Base-by-base conservation (phyloP, 2,888 invertebrate species). In the Pilophorus perplexus region DNA sequence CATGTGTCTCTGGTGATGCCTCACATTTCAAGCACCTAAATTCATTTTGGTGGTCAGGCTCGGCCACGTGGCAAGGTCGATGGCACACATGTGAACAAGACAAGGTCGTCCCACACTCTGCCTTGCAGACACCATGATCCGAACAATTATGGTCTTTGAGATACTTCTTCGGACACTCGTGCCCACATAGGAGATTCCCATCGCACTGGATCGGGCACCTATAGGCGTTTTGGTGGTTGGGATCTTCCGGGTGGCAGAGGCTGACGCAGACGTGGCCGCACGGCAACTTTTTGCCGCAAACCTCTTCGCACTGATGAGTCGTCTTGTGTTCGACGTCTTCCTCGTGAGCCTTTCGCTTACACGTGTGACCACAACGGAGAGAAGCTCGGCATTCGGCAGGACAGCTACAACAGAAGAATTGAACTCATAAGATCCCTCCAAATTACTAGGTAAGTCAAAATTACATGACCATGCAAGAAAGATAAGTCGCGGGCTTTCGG, bases 251-350 rank as follows among this genome's bases (percentile, higher is more conserved):
- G 73, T 88, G 88, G 73, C 89, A 89, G 12, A 81, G 72, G 37
- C 78, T 76, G 0, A 75, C 75, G 75, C 89, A 89, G 2, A 71
- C 72, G 75, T 89, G 89, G 0, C 84, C 84, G 74, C 89, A 89
- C 0, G 71, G 64, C 48, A 85, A 74, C 3, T 75, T 73, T 37
- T 73, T 72, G 18, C 79, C 77, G 74, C 89, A 89, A 16, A 75
- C 75, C 44, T 74, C 68, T 27, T 74, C 73, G 73, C 88, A 89
- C 16, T 14, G 22, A 16, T 25, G 44, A 8, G 14, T 23, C 14
- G 2, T 18, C n/a, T 27, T 22, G 25, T 59, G 59, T 3, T 59
- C 59, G 6, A 40, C 2, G 27, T 59, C 59, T 16, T 59, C 59
- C 2, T 20, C 25, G 23, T 59, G 59, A 23, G 42, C 59, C 44